Percentiles rank a stretch among this genome's conserved stretches.
These are phyloP conservation scores for Dromas ardeola DNA, from an alignment of 2,113 vertebrate species.

Conservation along the genomic window DNA sequence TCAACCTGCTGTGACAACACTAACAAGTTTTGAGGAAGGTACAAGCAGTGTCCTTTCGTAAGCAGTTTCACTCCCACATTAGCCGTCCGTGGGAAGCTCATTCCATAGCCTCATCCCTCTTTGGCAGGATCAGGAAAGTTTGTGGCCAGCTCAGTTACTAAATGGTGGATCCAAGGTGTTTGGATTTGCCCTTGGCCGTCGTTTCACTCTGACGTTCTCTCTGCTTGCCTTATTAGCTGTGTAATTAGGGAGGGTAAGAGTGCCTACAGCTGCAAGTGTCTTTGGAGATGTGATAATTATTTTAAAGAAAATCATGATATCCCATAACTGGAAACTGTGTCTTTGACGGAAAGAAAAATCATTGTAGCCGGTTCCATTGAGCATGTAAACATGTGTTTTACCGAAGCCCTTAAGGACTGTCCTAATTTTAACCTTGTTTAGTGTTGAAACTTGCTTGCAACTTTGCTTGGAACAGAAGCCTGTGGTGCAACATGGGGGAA, in stretches of 20 bases:
- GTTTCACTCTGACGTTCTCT: background rate
- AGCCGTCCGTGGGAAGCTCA: conserved; percentile 15
- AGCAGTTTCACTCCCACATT: background rate
- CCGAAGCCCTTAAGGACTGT: background rate
- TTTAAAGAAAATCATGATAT: conserved; percentile 1
- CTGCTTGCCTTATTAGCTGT: conserved; percentile 6
- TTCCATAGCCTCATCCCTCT: conserved; percentile 54
- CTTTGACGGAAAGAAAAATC: conserved; percentile 25
- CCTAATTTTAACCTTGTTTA: background rate
- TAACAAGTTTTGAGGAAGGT: background rate
- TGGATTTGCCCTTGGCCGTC: conserved; percentile 41
- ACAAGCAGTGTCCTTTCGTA: background rate
- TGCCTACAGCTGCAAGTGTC: conserved; percentile 23
- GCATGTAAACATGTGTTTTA: background rate
- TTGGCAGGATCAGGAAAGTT: conserved; percentile 8
- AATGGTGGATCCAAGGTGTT: conserved; percentile 18
- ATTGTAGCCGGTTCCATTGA: background rate
- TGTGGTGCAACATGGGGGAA: background rate
- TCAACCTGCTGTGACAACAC: background rate
- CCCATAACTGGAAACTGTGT: conserved; percentile 21
- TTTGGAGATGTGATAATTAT: conserved; percentile 18
- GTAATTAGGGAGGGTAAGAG: conserved; percentile 19
- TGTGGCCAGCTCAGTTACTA: background rate
- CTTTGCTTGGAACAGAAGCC: background rate
- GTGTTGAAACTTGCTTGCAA: background rate